These are phyloP conservation scores for Rhinoraja longicauda DNA, from an alignment of 2,797 vertebrate genomes.

Conservation along the genomic window DNA sequence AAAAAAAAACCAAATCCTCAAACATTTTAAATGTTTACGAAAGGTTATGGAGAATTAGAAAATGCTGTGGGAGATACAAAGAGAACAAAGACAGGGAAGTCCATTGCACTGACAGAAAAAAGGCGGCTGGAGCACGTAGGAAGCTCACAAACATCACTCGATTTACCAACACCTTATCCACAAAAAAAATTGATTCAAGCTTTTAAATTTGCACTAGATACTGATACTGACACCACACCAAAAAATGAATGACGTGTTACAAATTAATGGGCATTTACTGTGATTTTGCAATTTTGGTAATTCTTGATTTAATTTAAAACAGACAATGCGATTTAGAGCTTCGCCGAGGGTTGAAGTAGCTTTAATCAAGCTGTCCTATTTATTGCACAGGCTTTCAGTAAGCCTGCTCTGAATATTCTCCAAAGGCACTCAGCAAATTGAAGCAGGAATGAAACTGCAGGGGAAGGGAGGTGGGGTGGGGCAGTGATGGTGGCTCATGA, in stretches of 20 bases:
- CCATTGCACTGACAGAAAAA: neutral
- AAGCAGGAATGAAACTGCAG: neutral
- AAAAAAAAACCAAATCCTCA: neutral
- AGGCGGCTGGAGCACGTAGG: neutral
- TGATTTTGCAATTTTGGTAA: neutral
- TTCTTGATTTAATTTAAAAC: neutral
- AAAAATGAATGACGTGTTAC: neutral
- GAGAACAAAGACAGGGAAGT: constrained; percentile 10
- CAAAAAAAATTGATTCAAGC: neutral
- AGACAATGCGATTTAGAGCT: neutral
- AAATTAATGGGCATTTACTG: neutral
- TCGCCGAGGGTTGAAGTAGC: neutral
- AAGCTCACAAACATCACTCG: neutral
- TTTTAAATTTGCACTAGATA: neutral
- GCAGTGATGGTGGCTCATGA: neutral
- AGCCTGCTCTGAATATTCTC: neutral
- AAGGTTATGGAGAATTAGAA: neutral
- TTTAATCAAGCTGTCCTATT: constrained; percentile 13
- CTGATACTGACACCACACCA: neutral
- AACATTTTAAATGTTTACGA: neutral
- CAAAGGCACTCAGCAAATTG: neutral
- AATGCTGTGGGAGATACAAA: neutral
- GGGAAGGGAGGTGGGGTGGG: neutral
- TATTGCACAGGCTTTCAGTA: neutral
- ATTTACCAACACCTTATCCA: neutral